Evolutionary conservation across 2,797 vertebrate species (phyloP).

Genomic region (Phataginus tricuspis): DNA sequence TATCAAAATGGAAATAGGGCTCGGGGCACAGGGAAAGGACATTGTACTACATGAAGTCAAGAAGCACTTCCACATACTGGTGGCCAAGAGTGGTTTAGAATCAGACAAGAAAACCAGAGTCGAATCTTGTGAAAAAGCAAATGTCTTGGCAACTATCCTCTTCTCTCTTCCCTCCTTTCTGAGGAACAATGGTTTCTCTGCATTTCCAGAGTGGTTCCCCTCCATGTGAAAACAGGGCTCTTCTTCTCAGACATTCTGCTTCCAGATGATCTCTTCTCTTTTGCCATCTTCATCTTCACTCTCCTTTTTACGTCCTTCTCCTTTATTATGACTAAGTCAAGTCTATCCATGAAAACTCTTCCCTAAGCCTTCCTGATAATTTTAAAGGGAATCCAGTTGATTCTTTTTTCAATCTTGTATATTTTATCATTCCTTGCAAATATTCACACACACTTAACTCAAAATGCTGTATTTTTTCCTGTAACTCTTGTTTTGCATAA

Average conservation of each 20-base stretch:
- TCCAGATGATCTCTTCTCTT: background rate
- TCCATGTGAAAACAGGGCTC: background rate
- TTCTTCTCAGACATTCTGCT: background rate
- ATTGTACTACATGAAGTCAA: background rate
- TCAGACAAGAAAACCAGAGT: background rate
- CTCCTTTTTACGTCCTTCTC: background rate
- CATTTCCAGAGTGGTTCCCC: background rate
- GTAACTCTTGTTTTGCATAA: slow-evolving; percentile 55
- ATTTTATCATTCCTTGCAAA: background rate
- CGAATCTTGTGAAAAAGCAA: background rate
- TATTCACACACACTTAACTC: background rate
- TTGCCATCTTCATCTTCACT: background rate
- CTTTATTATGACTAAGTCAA: background rate
- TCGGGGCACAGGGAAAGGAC: background rate
- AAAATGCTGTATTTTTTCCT: slow-evolving; percentile 16
- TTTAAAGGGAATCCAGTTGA: background rate
- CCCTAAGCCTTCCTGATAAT: background rate
- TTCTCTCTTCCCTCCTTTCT: background rate
- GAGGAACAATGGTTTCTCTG: background rate
- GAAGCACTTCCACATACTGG: background rate
- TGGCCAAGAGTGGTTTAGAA: background rate
- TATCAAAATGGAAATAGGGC: background rate
- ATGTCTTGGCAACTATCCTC: background rate
- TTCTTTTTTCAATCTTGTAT: background rate
- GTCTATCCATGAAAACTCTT: background rate